phyloP scores from a whole-genome alignment of 2,797 vertebrate species.

The Thunnus albacares region DNA sequence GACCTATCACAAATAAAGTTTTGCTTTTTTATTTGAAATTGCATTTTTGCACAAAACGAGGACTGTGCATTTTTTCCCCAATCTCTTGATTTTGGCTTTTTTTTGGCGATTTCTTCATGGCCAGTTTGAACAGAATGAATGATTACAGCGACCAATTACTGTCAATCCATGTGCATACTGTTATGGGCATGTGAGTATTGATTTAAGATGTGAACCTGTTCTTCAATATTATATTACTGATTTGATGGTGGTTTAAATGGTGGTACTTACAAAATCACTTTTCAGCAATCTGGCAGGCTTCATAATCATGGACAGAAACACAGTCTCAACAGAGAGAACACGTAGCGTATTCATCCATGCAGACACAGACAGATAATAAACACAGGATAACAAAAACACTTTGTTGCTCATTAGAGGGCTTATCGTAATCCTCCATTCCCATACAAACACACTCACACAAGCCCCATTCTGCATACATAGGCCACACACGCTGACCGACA shows the following conservation, averaged over 20 bases:
- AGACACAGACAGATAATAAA: slow-evolving; percentile 59
- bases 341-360: slow-evolving; percentile 10
- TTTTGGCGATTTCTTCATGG: background rate
- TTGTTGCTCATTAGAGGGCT: slow-evolving; percentile 64
- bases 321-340: slow-evolving; percentile 21
- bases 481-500: slow-evolving; percentile 75
- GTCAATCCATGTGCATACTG: background rate
- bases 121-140: background rate
- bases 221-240: background rate
- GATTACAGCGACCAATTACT: background rate
- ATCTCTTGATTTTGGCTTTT: no score
- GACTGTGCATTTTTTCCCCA: background rate
- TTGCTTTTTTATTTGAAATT: background rate
- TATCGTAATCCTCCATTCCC: slow-evolving; percentile 58
- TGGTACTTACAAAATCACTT: background rate
- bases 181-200: background rate
- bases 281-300: background rate
- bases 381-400: slow-evolving; percentile 41
- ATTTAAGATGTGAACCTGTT: background rate
- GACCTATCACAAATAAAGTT: no score
- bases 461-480: slow-evolving; percentile 51
- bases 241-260: background rate
- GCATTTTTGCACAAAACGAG: background rate
- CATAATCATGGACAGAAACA: background rate
- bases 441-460: slow-evolving; percentile 56